Evolutionary conservation across 2,888 invertebrate species (phyloP), one percentile per base, ranked within the genome.

Genomic region (Quadriops clusia): DNA sequence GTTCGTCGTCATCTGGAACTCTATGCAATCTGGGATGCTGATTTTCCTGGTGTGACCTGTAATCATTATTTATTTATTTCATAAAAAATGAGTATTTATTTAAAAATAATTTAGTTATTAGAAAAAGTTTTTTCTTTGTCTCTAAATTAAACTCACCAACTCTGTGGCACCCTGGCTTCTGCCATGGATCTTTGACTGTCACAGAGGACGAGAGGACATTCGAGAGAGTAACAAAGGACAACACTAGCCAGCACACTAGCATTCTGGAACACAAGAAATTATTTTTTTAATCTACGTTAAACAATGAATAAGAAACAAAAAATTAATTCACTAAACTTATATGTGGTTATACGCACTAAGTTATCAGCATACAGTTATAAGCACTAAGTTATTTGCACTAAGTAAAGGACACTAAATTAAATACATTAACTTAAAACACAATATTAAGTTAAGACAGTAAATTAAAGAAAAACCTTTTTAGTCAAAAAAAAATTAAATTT

Each of bases 1-100:
- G 56, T 89, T 89, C 15, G 85, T 85, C 26, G 81, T 83, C 51
- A 89, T 77, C 45, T 74, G 70, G 56, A 89, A 86, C 49, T 81
- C 78, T 1, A 86, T 77, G 60, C 89, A 90, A 47, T 80, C 82
- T 4, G 84, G 82, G 50, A 89, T 85, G 43, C 74, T 76, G 42
- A 89, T 78, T 48, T 72, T 78, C 36, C 85, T 67, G 0, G 83
- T 84, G 58, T 86, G 78, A 30, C 82, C 84, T 84, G 49, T 29
- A 31, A 18, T 8, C 15, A 15, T 23, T 33, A 10, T 13, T 15
- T 20, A 17, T 9, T 24, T 17, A 33, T 17, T 6, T 9, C 8
- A 17, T 23, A 8, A 14, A 17, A n/a, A n/a, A 26, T 29, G 11
- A 23, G 4, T 28, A 28, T 28, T 28, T n/a, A 15, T 23, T 5